phyloP scores from a whole-genome alignment of 2,888 invertebrate genomes.

The Hesperia comma region DNA sequence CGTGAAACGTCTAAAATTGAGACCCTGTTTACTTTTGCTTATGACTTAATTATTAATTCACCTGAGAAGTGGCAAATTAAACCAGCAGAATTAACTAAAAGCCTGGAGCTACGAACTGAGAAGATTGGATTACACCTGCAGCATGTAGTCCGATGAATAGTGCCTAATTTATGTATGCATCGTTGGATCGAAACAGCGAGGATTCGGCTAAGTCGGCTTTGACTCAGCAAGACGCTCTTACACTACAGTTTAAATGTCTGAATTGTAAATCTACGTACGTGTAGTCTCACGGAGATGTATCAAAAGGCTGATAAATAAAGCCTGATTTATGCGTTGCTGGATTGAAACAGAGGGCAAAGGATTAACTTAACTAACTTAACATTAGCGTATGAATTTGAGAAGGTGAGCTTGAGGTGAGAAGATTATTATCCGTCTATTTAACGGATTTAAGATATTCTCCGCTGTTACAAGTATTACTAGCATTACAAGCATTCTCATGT shows the following conservation, averaged over 20 bases:
- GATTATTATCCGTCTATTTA: not conserved
- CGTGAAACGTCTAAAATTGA: no score
- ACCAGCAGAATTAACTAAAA: conserved; percentile 6
- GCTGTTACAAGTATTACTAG: no score
- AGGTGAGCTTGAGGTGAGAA: not conserved
- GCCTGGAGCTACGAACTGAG: conserved; percentile 8
- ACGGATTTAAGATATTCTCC: not conserved
- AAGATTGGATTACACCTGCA: conserved; percentile 21
- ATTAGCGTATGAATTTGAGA: not conserved
- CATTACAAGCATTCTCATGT: no score
- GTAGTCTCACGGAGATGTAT: conserved; percentile 3
- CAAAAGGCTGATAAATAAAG: conserved; percentile 10
- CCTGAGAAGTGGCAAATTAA: not conserved
- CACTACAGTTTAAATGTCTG: conserved; percentile 13
- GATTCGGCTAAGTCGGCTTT: conserved; percentile 15
- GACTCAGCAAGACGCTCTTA: conserved; percentile 16
- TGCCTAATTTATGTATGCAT: conserved; percentile 29
- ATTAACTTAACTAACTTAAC: not conserved
- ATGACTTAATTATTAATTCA: conserved; percentile 1
- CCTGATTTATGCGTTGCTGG: not conserved
- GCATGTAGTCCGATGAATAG: conserved; percentile 17
- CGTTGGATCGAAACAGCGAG: conserved; percentile 21
- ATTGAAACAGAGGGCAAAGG: not conserved
- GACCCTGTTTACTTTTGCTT: not conserved
- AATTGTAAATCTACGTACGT: conserved; percentile 12